Evolutionary conservation across 2,797 vertebrate species (phyloP), one percentile per base, ranked within the genome.

Genomic region (Crocidura indochinensis): DNA sequence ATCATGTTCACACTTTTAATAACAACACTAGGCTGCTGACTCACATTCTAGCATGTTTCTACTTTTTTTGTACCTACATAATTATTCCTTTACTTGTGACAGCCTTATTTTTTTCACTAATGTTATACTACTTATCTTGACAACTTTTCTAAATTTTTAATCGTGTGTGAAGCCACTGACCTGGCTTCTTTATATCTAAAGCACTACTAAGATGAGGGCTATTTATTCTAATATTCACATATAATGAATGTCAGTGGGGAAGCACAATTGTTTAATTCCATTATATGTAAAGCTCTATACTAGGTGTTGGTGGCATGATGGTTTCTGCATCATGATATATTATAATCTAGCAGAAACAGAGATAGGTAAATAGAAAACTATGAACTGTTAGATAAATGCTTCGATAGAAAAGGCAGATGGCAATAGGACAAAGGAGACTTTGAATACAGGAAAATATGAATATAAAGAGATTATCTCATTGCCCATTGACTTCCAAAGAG

Each of bases 1-100:
- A 94, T 97, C 95, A 93, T 94, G 96, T 97, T 96, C 62, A 22
- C 94, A 96, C 95, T 96, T 96, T 95, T 97, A 96, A 97, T 97
- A 96, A 96, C 94, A 95, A 86, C 95, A 91, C 83, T 31, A 84
- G 88, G 74, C 88, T 96, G 94, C 94, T 97, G 96, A 96, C 96
- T 97, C 96, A 97, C 81, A 95, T 79, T 81, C 74, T 8, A 53
- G 67, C 93, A 95, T 91, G 94, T 90, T 88, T 87, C 83, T 95
- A 69, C 94, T 95, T 96, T 92, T 91, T 92, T 93, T 1, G 6
- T 95, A 90, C 81, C 90, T 95, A 90, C 74, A 84, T 92, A 95
- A 94, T 94, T 90, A 94, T 94, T 84, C 90, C 74, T 62, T 94
- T 93, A 93, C 94, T 93, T 92, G 38, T 88, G 44, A 90, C 71